Base-by-base conservation (phyloP, 2,888 invertebrate genomes). In the Lysandra bellargus region DNA sequence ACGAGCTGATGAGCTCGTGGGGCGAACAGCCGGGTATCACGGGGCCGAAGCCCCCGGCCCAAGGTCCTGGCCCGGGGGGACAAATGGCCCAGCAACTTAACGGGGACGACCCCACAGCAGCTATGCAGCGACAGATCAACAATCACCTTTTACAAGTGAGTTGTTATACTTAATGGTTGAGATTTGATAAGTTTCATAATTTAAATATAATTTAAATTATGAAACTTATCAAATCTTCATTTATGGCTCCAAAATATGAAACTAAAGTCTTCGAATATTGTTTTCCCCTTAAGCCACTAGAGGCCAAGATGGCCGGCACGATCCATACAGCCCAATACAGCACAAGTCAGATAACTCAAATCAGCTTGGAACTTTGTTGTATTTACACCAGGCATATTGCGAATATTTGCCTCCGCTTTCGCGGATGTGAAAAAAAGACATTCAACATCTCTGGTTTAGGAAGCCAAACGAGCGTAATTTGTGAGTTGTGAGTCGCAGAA, bases 1-100 rank as follows among this genome's bases (percentile, higher is more conserved):
- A 98, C 94, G 98, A 98, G 92, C 95, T 98, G 84, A 97, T 98
- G 92, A 96, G 96, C 84, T 96, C 96, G 85, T 98, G 98, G 97
- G 96, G 96, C 60, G 97, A 97, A 88, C 96, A 96, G 84, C 90
- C 93, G 82, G 95, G 95, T 82, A 95, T 96, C 86, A 93, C 93
- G n/a, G 95, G 96, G 80, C 96, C 96, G 82, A 97, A 97, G 90
- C 97, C 97, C 83, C 97, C 97, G 44, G 97, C 97, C 40, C 97
- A 97, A 86, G 98, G 97, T 49, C 97, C 97, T 9, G 98, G 98
- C 44, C 97, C 97, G 79, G 97, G 97, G 84, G 95, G 94, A 80
- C 93, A 93, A 83, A 89, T 93, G 90, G 89, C 91, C 83, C 93
- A 92, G 85, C 97, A 97, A 90, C 90, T 96, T 81, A 97, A 97